These are phyloP conservation scores for Gandaritis pyraliata DNA, from an alignment of 2,888 invertebrate species.

Conservation along the genomic window DNA sequence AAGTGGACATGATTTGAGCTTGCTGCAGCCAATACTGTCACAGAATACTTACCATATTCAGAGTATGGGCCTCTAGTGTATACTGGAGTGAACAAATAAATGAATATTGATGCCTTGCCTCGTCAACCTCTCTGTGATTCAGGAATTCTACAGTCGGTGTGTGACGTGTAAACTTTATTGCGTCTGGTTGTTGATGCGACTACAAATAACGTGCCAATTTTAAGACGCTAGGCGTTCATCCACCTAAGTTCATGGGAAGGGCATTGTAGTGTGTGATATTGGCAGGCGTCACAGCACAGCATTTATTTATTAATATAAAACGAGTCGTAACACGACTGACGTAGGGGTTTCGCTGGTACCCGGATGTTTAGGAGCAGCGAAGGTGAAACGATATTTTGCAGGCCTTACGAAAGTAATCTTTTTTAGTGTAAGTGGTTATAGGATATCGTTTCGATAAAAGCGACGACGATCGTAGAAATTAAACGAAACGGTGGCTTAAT, in stretches of 20 bases:
- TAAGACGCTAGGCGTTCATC: no score
- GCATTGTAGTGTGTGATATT: constrained; percentile 28
- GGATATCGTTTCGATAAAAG: constrained; percentile 13
- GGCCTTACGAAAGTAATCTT: no score
- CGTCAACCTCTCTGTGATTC: constrained; percentile 9
- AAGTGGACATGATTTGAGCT: constrained; percentile 21
- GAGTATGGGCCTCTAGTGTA: neutral
- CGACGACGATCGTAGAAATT: no score
- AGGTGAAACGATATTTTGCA: neutral
- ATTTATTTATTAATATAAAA: no score
- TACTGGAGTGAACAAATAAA: constrained; percentile 19
- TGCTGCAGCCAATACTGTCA: constrained; percentile 21
- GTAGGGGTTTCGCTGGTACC: constrained; percentile 21
- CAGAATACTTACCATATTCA: constrained; percentile 11
- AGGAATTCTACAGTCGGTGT: constrained; percentile 21
- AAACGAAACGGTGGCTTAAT: no score
- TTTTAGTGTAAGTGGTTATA: constrained; percentile 13
- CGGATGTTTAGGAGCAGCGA: constrained; percentile 30
- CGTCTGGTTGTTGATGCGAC: no score
- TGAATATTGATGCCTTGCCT: constrained; percentile 20
- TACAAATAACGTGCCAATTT: no score
- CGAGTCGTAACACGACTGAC: constrained; percentile 29
- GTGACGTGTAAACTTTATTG: no score
- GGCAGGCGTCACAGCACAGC: no score
- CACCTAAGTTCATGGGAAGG: constrained; percentile 9